Base-by-base conservation (phyloP, 2,797 vertebrate species). In the Schizothorax lantsangensis region DNA sequence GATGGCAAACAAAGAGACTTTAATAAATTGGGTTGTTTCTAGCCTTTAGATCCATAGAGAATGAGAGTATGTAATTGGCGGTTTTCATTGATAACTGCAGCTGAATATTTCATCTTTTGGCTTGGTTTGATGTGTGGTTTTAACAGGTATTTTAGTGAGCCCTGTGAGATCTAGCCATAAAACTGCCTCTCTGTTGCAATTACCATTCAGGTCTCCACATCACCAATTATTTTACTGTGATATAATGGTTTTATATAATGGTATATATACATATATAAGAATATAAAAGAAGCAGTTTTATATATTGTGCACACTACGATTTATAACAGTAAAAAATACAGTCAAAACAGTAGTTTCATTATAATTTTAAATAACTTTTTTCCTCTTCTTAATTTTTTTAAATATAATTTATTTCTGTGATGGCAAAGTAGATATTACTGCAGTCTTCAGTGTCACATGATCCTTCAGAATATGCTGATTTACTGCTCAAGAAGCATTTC, bases 41-140 rank as follows among this genome's bases (percentile, higher is more conserved):
- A 23, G 72, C 5, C 17, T 69, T 52, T 57, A 45, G 21, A 62
- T 80, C 52, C 23, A 43, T 49, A 33, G 6, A 81, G 84, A 49
- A 47, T 4, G 59, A 82, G 49, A 79, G 62, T 71, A 47, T 43
- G 52, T 33, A 72, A 72, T 36, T 71, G 38, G 36, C 15, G 33
- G 52, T 19, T 85, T 57, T 80, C 40, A 71, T 59, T 79, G 64
- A 85, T 72, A 69, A 57, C 57, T 17, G 11, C 45, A 66, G 17
- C 15, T 85, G 47, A 64, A 75, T n/a, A 84, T 83, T 74, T 83
- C n/a, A 79, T 59, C 6, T 59, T n/a, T 47, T 62, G 77, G n/a
- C 64, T 71, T 68, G 38, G 75, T n/a, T 85, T 79, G 33, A 45
- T 83, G 81, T 59, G 81, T 59, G 54, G n/a, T 74, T 73, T 83